phyloP scores from a whole-genome alignment of 2,888 invertebrate species.

The Macrosiphum euphorbiae region DNA sequence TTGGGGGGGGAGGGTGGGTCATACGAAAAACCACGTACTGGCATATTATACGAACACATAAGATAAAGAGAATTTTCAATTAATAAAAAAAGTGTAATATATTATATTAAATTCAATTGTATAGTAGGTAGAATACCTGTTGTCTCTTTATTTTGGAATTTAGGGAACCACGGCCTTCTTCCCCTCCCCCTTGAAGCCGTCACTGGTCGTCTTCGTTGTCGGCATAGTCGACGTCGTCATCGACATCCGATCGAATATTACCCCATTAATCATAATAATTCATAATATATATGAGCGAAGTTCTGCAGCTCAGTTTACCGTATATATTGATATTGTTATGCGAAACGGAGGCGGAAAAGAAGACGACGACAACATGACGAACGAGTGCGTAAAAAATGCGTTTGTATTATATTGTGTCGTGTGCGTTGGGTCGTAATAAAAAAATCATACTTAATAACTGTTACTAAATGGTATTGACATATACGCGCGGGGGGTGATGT shows the following conservation, averaged over 20 bases:
- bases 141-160: too few species aligned
- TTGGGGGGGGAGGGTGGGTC: too few species aligned
- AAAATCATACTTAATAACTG: background rate
- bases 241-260: background rate
- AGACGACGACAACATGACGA: background rate
- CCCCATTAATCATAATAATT: too few species aligned
- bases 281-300: background rate
- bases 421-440: background rate
- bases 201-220: background rate
- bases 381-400: background rate
- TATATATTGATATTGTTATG: background rate
- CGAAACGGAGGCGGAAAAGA: background rate
- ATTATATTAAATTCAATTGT: too few species aligned
- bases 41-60: too few species aligned
- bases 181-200: too few species aligned
- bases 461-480: conserved; percentile 20
- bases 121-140: too few species aligned
- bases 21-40: too few species aligned
- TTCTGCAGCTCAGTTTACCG: background rate
- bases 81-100: too few species aligned
- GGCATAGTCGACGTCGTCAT: background rate
- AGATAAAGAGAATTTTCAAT: too few species aligned
- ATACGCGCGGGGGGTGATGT: background rate
- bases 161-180: too few species aligned
- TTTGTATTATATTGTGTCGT: background rate